These are phyloP conservation scores for Physocephala rufipes DNA, from an alignment of 2,888 invertebrate species.

Conservation along the genomic window DNA sequence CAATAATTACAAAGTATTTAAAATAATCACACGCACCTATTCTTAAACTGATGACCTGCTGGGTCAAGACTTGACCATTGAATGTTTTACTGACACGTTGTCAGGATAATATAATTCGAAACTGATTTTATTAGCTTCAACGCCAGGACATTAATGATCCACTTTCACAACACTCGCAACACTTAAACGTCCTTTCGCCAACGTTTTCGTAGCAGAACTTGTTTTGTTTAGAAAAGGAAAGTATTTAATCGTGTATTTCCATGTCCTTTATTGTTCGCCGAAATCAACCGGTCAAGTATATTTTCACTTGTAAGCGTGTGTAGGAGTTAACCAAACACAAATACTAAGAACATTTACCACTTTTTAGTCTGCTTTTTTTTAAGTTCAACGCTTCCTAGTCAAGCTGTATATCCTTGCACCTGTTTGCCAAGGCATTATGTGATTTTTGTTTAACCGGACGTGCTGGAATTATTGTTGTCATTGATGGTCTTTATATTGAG, in stretches of 20 bases:
- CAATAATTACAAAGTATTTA: conserved; percentile 1
- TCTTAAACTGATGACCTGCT: not conserved
- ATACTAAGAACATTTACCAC: not conserved
- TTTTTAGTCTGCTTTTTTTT: not conserved
- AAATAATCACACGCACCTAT: conserved; percentile 4
- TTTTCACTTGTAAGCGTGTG: not conserved
- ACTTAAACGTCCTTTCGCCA: no score
- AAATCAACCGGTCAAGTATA: conserved; percentile 13
- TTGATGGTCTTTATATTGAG: not conserved
- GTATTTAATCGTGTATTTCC: not conserved
- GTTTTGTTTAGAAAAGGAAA: not conserved
- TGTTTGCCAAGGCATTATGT: conserved; percentile 14
- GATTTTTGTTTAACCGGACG: not conserved
- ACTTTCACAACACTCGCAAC: no score
- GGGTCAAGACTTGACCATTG: not conserved
- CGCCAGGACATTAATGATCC: no score
- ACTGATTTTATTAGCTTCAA: no score
- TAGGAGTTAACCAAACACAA: not conserved
- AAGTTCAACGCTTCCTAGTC: not conserved
- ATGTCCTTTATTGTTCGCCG: conserved; percentile 2
- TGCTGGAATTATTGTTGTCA: no score
- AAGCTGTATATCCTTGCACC: conserved; percentile 33
- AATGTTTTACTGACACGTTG: not conserved
- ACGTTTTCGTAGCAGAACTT: no score
- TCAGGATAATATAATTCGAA: not conserved